These are phyloP conservation scores for Cromileptes altivelis DNA, from an alignment of 2,113 vertebrate genomes.

Conservation along the genomic window DNA sequence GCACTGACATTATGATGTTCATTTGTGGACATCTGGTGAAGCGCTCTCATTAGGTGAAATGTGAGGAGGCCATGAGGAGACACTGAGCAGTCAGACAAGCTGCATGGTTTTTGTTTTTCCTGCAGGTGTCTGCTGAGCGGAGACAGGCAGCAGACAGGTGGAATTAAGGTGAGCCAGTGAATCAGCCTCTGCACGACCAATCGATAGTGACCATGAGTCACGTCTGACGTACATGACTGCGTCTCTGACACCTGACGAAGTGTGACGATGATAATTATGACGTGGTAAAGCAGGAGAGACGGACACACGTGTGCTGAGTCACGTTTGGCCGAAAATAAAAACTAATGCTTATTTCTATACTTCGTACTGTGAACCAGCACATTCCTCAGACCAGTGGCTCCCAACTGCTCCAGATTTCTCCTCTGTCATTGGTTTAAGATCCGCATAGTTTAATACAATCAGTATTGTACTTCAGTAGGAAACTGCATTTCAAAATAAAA, in stretches of 20 bases:
- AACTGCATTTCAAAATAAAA: too few species aligned
- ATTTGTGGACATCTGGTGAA: constrained; percentile 27
- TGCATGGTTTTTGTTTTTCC: background rate
- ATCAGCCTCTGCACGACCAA: background rate
- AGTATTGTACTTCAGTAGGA: too few species aligned
- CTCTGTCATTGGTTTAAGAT: too few species aligned
- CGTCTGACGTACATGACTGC: background rate
- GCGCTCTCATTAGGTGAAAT: constrained; percentile 55
- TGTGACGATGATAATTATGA: background rate
- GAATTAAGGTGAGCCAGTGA: constrained; percentile 10
- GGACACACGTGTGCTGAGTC: background rate
- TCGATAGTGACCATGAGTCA: background rate
- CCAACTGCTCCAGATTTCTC: too few species aligned
- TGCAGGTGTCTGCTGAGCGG: background rate
- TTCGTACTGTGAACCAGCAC: too few species aligned
- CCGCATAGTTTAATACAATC: too few species aligned
- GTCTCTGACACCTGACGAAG: background rate
- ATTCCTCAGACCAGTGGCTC: too few species aligned
- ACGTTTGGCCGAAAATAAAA: background rate
- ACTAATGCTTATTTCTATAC: too few species aligned
- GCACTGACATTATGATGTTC: constrained; percentile 34
- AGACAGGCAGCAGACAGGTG: constrained; percentile 23
- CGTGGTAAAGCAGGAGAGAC: background rate
- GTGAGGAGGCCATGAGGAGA: constrained; percentile 17
- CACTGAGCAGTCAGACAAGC: constrained; percentile 16